phyloP scores from a whole-genome alignment of 2,888 invertebrate species.

The Diplazon laetatorius region DNA sequence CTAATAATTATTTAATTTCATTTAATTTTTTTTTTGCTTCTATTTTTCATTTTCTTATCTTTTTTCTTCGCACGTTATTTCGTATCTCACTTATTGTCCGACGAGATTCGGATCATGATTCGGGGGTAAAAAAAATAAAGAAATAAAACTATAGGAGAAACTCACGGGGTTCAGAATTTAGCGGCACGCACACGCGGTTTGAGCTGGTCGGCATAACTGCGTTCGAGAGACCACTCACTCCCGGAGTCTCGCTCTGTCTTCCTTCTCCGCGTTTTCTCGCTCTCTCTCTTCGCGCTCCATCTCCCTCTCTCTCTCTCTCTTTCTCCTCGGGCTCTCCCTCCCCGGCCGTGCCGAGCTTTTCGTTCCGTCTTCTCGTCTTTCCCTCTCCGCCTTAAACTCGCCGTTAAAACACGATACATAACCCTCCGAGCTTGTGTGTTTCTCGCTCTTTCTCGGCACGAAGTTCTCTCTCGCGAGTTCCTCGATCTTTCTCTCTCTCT shows the following conservation, averaged over 20 bases:
- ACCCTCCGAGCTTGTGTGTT: constrained; percentile 30
- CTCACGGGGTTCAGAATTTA: constrained; percentile 65
- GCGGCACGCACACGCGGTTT: constrained; percentile 71
- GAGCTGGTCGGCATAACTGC: constrained; percentile 81
- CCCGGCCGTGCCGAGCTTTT: constrained; percentile 46
- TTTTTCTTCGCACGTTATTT: constrained; percentile 22
- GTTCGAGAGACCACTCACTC: constrained; percentile 75
- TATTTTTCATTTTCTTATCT: not conserved
- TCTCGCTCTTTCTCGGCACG: constrained; percentile 22
- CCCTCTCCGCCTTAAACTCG: constrained; percentile 55
- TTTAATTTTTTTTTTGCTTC: no score
- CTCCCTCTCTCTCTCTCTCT: constrained; percentile 60
- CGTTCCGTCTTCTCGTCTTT: constrained; percentile 50
- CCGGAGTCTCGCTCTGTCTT: constrained; percentile 68
- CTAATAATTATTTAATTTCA: no score
- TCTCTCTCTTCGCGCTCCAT: constrained; percentile 26
- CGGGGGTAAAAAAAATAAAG: no score
- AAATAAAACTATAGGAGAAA: constrained; percentile 41
- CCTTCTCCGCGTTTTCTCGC: no score
- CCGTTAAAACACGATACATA: constrained; percentile 33
- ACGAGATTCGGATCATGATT: no score
- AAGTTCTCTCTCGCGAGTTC: constrained; percentile 56
- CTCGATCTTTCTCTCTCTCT: constrained; percentile 61
- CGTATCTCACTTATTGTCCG: no score
- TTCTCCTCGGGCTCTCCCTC: constrained; percentile 45